Evolutionary conservation across 2,113 vertebrate genomes (phyloP).

Genomic region (Gobius niger): DNA sequence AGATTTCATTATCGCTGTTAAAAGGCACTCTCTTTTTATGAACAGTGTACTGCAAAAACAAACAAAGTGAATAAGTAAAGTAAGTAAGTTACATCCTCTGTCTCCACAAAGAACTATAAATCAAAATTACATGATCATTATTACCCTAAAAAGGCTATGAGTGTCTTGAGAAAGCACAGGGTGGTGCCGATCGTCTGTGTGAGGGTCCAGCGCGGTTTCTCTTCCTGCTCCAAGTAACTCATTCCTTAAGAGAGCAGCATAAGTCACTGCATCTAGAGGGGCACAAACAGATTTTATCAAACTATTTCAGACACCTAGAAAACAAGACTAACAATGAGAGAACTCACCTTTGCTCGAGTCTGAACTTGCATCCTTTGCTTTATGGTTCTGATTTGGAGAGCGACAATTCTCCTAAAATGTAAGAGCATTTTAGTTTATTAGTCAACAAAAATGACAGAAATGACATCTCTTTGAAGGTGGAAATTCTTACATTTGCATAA

Average conservation of each 20-base stretch:
- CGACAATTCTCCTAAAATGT: conserved; percentile 78
- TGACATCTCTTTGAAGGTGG: neutral
- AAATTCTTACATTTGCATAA: conserved; percentile 75
- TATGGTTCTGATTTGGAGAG: conserved; percentile 78
- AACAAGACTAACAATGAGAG: neutral
- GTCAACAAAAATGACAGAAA: neutral
- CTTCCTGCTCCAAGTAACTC: conserved; percentile 80
- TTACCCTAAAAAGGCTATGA: conserved; percentile 79
- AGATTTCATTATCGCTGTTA: conserved; percentile 77
- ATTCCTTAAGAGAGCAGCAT: conserved; percentile 80
- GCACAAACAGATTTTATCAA: neutral
- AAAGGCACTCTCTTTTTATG: conserved; percentile 81
- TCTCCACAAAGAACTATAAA: neutral
- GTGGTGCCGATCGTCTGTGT: conserved; percentile 74
- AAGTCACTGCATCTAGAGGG: conserved; percentile 76
- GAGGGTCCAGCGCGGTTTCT: conserved; percentile 75
- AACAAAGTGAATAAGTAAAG: neutral
- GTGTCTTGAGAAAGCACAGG: conserved; percentile 71
- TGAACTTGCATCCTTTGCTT: conserved; percentile 75
- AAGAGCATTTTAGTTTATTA: neutral
- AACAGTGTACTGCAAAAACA: conserved; percentile 74
- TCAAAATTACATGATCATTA: neutral
- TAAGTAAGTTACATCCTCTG: neutral
- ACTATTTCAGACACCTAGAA: neutral
- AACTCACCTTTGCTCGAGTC: conserved; percentile 80